These are phyloP conservation scores for Pangasianodon gigas DNA, from an alignment of 2,113 vertebrate species.

Conservation along the genomic window DNA sequence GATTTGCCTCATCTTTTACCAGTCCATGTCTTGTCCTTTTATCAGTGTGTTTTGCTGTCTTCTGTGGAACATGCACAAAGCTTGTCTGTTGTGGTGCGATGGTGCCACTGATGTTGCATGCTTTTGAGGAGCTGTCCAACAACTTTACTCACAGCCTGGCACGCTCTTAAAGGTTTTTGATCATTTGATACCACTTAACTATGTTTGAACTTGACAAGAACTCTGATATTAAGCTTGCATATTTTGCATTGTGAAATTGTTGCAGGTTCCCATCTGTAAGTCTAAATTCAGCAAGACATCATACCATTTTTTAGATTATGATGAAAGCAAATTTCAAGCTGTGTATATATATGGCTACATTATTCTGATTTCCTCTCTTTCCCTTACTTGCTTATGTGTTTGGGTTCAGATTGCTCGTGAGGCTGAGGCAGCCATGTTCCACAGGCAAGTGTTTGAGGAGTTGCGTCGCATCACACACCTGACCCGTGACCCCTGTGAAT, in stretches of 20 bases:
- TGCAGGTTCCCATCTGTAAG: not conserved
- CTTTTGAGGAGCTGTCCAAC: conserved; percentile 73
- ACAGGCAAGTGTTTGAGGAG: conserved; percentile 97
- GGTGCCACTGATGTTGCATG: conserved; percentile 80
- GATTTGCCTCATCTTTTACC: not conserved
- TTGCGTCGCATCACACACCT: conserved; percentile 89
- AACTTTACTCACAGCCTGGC: conserved; percentile 45
- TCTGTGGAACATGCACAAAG: conserved; percentile 72
- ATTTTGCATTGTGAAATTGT: not conserved
- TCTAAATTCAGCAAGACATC: not conserved
- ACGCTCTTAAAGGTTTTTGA: conserved; percentile 34
- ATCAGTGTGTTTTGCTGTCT: conserved; percentile 58
- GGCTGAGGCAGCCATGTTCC: conserved; percentile 97
- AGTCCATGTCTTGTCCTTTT: conserved; percentile 62
- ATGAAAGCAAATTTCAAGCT: not conserved
- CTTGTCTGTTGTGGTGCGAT: conserved; percentile 79
- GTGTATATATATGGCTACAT: not conserved
- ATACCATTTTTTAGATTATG: not conserved
- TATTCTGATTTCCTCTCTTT: not conserved
- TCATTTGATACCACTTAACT: conserved; percentile 19
- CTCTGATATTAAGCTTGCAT: not conserved
- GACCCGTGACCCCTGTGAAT: conserved; percentile 94
- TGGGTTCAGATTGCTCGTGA: conserved; percentile 89
- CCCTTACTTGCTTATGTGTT: not conserved
- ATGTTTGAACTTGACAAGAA: not conserved